Evolutionary conservation across 2,888 invertebrate genomes (phyloP), one percentile per base, ranked within the genome.

Genomic region (Hydrotaea cyrtoneurina): DNA sequence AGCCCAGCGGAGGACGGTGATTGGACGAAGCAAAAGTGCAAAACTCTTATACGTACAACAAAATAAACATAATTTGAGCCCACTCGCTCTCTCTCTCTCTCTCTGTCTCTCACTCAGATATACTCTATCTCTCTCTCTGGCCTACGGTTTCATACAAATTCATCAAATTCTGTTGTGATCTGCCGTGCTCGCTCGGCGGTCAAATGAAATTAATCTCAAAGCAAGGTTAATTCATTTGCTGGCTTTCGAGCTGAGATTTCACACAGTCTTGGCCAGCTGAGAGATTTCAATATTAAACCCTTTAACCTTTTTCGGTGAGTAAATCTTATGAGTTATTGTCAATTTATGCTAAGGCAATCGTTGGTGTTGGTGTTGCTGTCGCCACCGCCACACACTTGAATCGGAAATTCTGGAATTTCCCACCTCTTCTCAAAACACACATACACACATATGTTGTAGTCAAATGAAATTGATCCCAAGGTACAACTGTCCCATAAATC

Each of bases 401-500:
- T 50, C n/a, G 17, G 46, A 73, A 74, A 80, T 80, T 80, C 82
- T 82, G 85, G 82, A 75, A 78, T 82, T 82, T 76, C 81, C 76
- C 69, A 46, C 21, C 17, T 23, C 26, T 11, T 5, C 50, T 43
- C 11, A 17, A 17, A 26, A 13, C 39, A 59, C 26, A 19, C 4
- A 69, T 19, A 15, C 43, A 46, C n/a, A 62, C 46, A 21, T 39
- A 72, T 36, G 21, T n/a, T 46, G 64, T 13, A 72, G 23, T 39
- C 15, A 31, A 66, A 78, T 36, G 0, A 72, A 82, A 74, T 50
- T 62, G 50, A 78, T 59, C n/a, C 69, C 83, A 83, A 81, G 82
- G 86, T 83, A 62, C 80, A 84, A 85, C 75, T 78, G 81, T 71
- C 81, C 31, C 81, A 86, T 86, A 86, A 86, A 86, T 86, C 82